Evolutionary conservation across 2,113 vertebrate species (phyloP), one percentile per base, ranked within the genome.

Genomic region (Nerophis lumbriciformis): DNA sequence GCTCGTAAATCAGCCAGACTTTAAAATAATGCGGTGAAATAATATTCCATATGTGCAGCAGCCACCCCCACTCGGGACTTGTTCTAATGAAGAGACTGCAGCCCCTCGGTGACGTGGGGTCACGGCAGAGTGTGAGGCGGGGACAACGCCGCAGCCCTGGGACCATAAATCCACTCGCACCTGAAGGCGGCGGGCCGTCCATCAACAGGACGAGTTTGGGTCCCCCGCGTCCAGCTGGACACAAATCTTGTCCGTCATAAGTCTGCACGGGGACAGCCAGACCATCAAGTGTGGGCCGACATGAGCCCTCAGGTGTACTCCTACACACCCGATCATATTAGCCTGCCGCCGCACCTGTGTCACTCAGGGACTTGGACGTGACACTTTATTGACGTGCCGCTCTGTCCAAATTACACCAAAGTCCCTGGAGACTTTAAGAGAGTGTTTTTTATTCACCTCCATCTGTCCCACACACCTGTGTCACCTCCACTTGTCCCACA

Each of bases 1-100:
- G 69, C 69, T 75, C 87, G 89, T 90, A 90, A 90, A 90, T 90
- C 86, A 87, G 49, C 1, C 72, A 48, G 81, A 76, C 81, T 85
- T 77, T 85, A 81, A 85, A 88, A 87, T 86, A 87, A 88, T 89
- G 74, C 74, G 67, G 73, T 80, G 82, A 76, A 84, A 87, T 84
- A 81, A 67, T 59, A 68, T 71, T 66, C 72, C 66, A 72, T 73
- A 75, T 61, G 66, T 65, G 77, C 21, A 48, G 21, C 21, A 47
- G 49, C n/a, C 15, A 8, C 4, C n/a, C 49, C 16, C 49, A 12
- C 7, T 13, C 16, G 28, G 28, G 28, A 19, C 49, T 48, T 48
- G 44, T 77, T 80, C 69, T 62, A 45, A 73, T 79, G 79, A 76
- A 85, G 86, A 66, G 70, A 65, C 73, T 64, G 69, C 64, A 76